Evolutionary conservation across 2,888 invertebrate genomes (phyloP).

Genomic region (Strigamia maritima): DNA sequence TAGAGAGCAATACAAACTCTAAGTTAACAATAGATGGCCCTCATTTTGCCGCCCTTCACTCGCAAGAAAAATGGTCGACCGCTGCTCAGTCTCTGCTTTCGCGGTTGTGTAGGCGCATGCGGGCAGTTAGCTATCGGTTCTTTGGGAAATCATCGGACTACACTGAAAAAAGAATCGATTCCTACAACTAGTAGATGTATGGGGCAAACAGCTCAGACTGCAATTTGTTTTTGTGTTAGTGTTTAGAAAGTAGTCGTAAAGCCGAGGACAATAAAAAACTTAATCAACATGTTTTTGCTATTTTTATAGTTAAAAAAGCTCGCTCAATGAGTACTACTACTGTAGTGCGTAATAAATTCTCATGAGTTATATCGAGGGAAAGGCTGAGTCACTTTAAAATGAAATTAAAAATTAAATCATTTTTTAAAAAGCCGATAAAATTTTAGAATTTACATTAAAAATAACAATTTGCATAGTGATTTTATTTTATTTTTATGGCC

Average conservation of each 20-base stretch:
- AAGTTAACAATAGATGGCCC: conserved; percentile 5
- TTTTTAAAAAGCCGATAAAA: background rate
- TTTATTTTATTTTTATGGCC: conserved; percentile 36
- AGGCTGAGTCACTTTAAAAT: background rate
- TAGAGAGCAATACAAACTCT: background rate
- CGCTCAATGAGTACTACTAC: background rate
- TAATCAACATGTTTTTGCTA: background rate
- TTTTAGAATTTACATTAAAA: background rate
- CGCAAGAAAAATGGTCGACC: conserved; percentile 15
- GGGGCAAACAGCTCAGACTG: conserved; percentile 10
- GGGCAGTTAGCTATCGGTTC: conserved; percentile 15
- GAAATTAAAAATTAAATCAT: background rate
- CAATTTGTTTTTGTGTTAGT: background rate
- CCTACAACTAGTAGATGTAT: conserved; percentile 8
- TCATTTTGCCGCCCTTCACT: conserved; percentile 15
- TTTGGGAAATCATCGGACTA: conserved; percentile 10
- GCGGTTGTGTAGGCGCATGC: conserved; percentile 15
- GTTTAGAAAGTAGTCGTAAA: conserved; percentile 5
- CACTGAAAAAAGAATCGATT: conserved; percentile 5
- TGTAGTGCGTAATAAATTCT: background rate
- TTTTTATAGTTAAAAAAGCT: background rate
- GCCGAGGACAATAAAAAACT: conserved; percentile 10
- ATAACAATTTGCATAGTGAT: background rate
- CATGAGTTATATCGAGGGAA: background rate
- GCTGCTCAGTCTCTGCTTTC: conserved; percentile 9